phyloP scores from a whole-genome alignment of 2,888 invertebrate genomes.

The Eupithecia subumbrata region DNA sequence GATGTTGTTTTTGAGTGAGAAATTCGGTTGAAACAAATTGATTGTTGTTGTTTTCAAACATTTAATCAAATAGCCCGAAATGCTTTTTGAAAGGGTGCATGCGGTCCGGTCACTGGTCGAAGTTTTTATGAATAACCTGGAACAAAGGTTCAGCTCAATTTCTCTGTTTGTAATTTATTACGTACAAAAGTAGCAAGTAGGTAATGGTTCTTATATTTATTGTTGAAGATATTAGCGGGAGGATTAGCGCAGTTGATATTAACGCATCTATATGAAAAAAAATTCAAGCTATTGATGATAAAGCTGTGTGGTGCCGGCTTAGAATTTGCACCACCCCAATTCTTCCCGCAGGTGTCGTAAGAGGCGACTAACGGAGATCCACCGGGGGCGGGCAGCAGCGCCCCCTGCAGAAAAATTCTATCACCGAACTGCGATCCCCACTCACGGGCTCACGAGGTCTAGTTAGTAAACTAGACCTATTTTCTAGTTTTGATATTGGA shows the following conservation, averaged over 20 bases:
- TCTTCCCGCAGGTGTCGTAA: no score
- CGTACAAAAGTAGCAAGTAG: neutral
- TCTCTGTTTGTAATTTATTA: neutral
- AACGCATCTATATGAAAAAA: no score
- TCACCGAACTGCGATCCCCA: no score
- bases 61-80: conserved; percentile 1
- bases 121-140: neutral
- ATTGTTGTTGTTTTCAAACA: conserved; percentile 10
- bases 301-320: no score
- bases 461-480: no score
- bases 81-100: neutral
- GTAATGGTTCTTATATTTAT: neutral
- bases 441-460: no score
- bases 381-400: no score
- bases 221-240: neutral
- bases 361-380: no score
- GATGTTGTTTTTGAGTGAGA: conserved; percentile 10
- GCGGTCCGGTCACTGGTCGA: neutral
- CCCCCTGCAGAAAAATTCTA: no score
- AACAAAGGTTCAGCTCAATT: neutral
- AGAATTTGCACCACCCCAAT: no score
- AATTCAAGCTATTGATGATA: no score
- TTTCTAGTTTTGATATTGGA: neutral
- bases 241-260: neutral
- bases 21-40: conserved; percentile 17